Evolutionary conservation across 2,113 vertebrate genomes (phyloP).

Genomic region (Laticauda colubrina): DNA sequence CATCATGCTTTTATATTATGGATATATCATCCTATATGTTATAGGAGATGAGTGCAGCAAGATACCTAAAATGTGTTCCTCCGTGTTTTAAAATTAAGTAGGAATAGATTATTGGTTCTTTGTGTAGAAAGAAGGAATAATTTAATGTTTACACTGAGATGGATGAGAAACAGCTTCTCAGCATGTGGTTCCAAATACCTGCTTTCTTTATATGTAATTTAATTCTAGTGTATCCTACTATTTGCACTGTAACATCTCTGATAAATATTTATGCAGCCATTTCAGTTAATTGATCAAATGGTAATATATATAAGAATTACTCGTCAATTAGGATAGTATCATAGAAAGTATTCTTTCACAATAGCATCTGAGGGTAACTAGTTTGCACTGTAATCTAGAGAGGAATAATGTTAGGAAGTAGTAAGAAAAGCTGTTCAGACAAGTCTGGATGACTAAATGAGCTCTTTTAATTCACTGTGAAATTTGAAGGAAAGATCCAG

Average conservation of each 20-base stretch:
- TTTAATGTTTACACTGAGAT: not conserved
- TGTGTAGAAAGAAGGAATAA: not conserved
- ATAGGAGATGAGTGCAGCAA: not conserved
- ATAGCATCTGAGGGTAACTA: not conserved
- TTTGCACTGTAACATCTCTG: not conserved
- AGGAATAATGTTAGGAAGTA: not conserved
- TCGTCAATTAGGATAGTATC: not conserved
- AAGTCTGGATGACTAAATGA: not conserved
- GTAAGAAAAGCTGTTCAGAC: not conserved
- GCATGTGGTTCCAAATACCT: not conserved
- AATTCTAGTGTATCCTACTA: not conserved
- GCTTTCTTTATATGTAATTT: not conserved
- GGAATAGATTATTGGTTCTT: not conserved
- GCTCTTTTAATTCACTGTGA: not conserved
- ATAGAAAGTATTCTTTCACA: not conserved
- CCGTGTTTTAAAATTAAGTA: not conserved
- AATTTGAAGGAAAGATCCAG: not conserved
- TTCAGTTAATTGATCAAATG: constrained; percentile 3
- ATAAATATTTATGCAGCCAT: constrained; percentile 5
- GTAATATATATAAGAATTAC: not conserved
- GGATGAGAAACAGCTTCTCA: not conserved
- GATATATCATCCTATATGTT: not conserved
- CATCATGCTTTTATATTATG: not conserved
- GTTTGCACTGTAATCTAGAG: not conserved
- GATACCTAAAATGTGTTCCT: not conserved